A percentile compares a stretch with the other conserved stretches of the same genome.
Evolutionary conservation across 2,113 vertebrate species (phyloP).

Genomic region (Plecturocebus donacophilus): DNA sequence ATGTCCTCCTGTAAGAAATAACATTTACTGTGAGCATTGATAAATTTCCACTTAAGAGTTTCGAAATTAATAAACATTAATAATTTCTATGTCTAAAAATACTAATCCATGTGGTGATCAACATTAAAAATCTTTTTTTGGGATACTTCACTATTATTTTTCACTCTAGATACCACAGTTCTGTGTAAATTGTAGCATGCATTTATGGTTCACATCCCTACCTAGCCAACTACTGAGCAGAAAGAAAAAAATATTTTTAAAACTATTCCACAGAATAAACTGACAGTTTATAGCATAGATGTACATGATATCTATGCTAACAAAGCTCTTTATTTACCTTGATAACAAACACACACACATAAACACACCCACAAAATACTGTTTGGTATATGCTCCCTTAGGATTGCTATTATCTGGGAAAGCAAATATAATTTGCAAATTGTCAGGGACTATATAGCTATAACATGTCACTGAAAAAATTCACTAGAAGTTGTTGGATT

Average conservation of each 20-base stretch:
- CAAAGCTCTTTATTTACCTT: constrained; percentile 11
- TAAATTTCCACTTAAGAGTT: constrained; percentile 1
- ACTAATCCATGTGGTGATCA: not conserved
- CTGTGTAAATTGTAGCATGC: not conserved
- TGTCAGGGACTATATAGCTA: not conserved
- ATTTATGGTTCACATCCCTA: not conserved
- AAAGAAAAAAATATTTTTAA: not conserved
- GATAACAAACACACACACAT: not conserved
- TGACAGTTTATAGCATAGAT: not conserved
- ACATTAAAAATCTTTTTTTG: not conserved
- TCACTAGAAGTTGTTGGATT: not conserved
- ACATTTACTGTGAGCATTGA: constrained; percentile 27
- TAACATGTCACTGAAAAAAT: not conserved
- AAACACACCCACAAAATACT: not conserved
- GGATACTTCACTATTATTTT: constrained; percentile 21
- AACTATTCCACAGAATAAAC: constrained; percentile 2
- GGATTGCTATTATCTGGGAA: not conserved
- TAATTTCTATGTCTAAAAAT: constrained; percentile 33
- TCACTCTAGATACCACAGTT: not conserved
- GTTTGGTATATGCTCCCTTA: not conserved
- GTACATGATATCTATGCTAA: not conserved
- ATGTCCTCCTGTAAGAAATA: constrained; percentile 93
- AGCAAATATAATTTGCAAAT: constrained; percentile 20
- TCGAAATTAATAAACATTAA: constrained; percentile 48
- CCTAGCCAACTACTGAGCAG: not conserved